phyloP scores from a whole-genome alignment of 2,888 invertebrate genomes.

The Terebella lapidaria region DNA sequence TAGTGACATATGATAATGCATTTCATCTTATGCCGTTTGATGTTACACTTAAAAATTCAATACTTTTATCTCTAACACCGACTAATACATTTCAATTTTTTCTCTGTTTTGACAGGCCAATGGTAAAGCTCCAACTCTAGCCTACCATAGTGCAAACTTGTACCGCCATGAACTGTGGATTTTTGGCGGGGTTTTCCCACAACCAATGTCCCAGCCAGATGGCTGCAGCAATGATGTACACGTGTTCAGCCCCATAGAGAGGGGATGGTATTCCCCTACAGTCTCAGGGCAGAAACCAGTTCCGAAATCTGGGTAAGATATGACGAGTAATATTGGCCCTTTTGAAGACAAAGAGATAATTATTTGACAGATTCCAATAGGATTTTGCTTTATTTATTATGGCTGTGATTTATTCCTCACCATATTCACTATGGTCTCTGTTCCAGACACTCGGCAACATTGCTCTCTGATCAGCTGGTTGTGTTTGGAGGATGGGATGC shows the following conservation, averaged over 20 bases:
- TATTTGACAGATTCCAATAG: no score
- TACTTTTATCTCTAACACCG: no score
- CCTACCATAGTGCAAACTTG: slow-evolving; percentile 47
- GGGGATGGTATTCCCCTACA: slow-evolving; percentile 48
- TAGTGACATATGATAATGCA: no score
- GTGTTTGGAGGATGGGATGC: slow-evolving; percentile 52
- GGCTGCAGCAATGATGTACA: slow-evolving; percentile 49
- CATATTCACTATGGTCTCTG: background rate
- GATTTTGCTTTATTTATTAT: no score
- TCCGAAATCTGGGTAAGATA: slow-evolving; percentile 45
- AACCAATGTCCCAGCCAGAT: slow-evolving; percentile 47
- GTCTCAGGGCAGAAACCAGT: slow-evolving; percentile 45
- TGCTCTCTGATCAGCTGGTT: slow-evolving; percentile 45
- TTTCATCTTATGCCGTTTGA: no score
- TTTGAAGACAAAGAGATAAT: background rate
- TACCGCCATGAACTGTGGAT: slow-evolving; percentile 50
- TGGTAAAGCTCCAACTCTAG: slow-evolving; percentile 46
- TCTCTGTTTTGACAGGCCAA: background rate
- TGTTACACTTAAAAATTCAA: no score
- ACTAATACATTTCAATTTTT: no score
- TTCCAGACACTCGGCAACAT: slow-evolving; percentile 47
- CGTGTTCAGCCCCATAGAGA: slow-evolving; percentile 48
- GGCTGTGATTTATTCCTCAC: no score
- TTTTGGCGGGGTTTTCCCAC: slow-evolving; percentile 49
- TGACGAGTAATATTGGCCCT: background rate